Evolutionary conservation across 2,888 invertebrate species (phyloP).

Genomic region (Lasioglossum vierecki): DNA sequence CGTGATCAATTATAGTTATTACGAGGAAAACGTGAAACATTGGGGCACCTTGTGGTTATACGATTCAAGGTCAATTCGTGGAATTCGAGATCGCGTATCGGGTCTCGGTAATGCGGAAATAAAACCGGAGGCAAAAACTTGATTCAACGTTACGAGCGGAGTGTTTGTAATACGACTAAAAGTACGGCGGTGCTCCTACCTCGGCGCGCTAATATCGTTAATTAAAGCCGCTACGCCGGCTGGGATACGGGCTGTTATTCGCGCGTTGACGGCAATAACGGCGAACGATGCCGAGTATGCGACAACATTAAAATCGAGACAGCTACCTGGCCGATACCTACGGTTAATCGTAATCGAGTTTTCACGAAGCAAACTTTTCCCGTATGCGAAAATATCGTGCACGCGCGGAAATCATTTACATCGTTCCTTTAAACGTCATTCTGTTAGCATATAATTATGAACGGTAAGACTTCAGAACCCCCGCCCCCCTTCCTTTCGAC

Average conservation of each 20-base stretch:
- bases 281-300: not conserved
- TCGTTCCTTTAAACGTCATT: not conserved
- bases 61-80: conserved; percentile 32
- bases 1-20: not conserved
- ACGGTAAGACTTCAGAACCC: too few species aligned
- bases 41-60: not conserved
- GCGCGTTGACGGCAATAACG: conserved; percentile 46
- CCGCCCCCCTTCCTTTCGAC: too few species aligned
- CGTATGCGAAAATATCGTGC: not conserved
- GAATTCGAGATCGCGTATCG: conserved; percentile 15
- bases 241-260: conserved; percentile 31
- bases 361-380: not conserved
- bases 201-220: conserved; percentile 64
- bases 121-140: conserved; percentile 9
- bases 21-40: not conserved
- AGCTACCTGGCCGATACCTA: conserved; percentile 16
- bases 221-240: conserved; percentile 54
- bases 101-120: not conserved
- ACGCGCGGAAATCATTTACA: not conserved
- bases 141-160: not conserved
- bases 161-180: conserved; percentile 2
- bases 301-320: conserved; percentile 14
- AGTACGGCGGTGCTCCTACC: conserved; percentile 16
- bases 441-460: not conserved
- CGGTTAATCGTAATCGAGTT: not conserved